These are phyloP conservation scores for Platycheirus albimanus DNA, from an alignment of 2,888 invertebrate species.

Conservation along the genomic window DNA sequence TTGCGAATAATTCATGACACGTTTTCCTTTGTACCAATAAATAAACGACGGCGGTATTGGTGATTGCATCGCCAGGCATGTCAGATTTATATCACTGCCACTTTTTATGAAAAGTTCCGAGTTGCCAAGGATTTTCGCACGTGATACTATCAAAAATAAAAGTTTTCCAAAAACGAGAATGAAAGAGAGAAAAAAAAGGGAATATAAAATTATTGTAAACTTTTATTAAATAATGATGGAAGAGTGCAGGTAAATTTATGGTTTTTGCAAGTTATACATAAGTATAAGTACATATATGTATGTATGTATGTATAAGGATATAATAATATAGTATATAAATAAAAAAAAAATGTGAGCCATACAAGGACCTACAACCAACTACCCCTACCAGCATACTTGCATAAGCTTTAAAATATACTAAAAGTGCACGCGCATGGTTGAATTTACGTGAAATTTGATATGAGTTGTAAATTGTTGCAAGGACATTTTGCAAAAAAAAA, in stretches of 20 bases:
- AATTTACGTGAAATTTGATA: slow-evolving; percentile 8
- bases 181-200: slow-evolving; percentile 36
- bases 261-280: slow-evolving; percentile 13
- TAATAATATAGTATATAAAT: no score
- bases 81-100: slow-evolving; percentile 96
- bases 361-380: no score
- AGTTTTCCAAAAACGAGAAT: not conserved
- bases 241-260: slow-evolving; percentile 54
- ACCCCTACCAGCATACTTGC: not conserved
- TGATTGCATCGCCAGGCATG: slow-evolving; percentile 92
- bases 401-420: not conserved
- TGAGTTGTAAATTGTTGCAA: not conserved
- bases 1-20: slow-evolving; percentile 93
- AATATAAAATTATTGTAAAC: slow-evolving; percentile 53
- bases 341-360: no score
- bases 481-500: not conserved
- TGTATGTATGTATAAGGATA: not conserved
- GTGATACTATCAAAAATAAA: slow-evolving; percentile 87
- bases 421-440: slow-evolving; percentile 17
- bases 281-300: not conserved
- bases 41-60: slow-evolving; percentile 88
- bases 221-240: slow-evolving; percentile 67
- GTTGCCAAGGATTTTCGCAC: slow-evolving; percentile 94
- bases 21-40: slow-evolving; percentile 93
- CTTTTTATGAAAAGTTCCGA: slow-evolving; percentile 94